Percentiles rank a stretch among this genome's conserved stretches.
Evolutionary conservation across 1,140 invertebrate species (phyloP).

Genomic region (Anagrus nilaparvatae): DNA sequence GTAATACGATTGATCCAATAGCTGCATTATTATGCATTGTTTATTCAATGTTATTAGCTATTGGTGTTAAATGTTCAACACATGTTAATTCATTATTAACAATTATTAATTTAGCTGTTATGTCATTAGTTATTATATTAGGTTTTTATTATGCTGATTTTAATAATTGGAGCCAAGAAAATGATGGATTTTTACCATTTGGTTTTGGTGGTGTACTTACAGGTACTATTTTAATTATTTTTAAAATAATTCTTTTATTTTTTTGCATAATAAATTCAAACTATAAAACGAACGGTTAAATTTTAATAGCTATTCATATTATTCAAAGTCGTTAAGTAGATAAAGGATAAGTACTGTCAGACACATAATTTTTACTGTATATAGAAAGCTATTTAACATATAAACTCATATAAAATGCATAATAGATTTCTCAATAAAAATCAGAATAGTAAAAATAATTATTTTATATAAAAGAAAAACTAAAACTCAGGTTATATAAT

Average conservation of each 20-base stretch:
- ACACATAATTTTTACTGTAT: too few relatives aligned
- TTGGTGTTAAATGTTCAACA: slow-evolving; percentile 81
- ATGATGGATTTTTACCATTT: slow-evolving; percentile 71
- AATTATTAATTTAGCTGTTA: slow-evolving; percentile 65
- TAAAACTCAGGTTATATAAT: too few relatives aligned
- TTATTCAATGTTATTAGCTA: slow-evolving; percentile 59
- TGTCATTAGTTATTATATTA: slow-evolving; percentile 61
- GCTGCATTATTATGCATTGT: slow-evolving; percentile 64
- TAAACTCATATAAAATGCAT: too few relatives aligned
- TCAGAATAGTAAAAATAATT: too few relatives aligned
- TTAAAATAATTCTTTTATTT: too few relatives aligned
- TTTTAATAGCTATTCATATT: slow-evolving; percentile 1
- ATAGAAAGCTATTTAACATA: too few relatives aligned
- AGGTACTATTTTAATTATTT: slow-evolving; percentile 23
- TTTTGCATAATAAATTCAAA: background rate
- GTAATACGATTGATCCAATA: slow-evolving; percentile 73
- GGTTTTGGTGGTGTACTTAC: slow-evolving; percentile 67
- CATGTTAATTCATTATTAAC: slow-evolving; percentile 75
- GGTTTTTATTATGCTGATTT: slow-evolving; percentile 72
- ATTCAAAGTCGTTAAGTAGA: too few relatives aligned
- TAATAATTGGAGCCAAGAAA: slow-evolving; percentile 64
- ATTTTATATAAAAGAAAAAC: too few relatives aligned
- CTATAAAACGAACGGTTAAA: too few relatives aligned
- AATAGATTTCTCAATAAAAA: too few relatives aligned
- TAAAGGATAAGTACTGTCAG: too few relatives aligned